Evolutionary conservation across 2,797 vertebrate species (phyloP), one percentile per base, ranked within the genome.

Genomic region (Microhierax caerulescens): DNA sequence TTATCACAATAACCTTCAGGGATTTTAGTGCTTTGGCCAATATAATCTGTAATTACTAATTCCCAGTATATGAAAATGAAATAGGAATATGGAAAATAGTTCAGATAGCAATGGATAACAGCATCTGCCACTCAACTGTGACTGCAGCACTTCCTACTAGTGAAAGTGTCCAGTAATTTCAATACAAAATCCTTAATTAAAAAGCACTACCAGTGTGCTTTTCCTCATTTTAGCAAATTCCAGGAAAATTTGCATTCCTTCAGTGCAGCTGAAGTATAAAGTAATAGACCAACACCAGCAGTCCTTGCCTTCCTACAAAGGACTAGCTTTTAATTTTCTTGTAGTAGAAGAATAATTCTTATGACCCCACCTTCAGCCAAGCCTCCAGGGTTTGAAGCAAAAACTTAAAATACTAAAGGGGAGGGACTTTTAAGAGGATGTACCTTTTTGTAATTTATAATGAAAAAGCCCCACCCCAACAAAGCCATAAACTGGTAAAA

Each of bases 271-370:
- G 30, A 67, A 74, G 19, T 20, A 14, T 51, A 43, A 61, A 67
- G 17, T 37, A 34, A 37, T 5, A 39, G 17, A 39, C 57, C 5
- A 81, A 0, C 2, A 61, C 4, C 11, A 21, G 0, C 5, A 19
- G 19, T 2, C 12, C 6, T 82, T 85, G 85, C 56, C 3, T 80
- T 73, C 41, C 32, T 34, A 36, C 8, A 19, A 48, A 75, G 23
- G 10, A 34, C 5, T 20, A 67, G 3, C 7, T 85, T 64, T 63
- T 57, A 37, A 47, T 47, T 73, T 78, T 85, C 53, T 60, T 20
- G 14, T 11, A 53, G 17, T 30, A 53, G n/a, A 85, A 65, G 4
- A 70, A 61, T 27, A 57, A 32, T 57, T 79, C 36, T 59, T 34
- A 56, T 54, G 1, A 72, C 9, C 67, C 18, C 8, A 51, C 7